A percentile compares a stretch with the other conserved stretches of the same genome.
Conservation (phyloP, 2,888 invertebrate genomes). For the Trichopoda pennipes region DNA sequence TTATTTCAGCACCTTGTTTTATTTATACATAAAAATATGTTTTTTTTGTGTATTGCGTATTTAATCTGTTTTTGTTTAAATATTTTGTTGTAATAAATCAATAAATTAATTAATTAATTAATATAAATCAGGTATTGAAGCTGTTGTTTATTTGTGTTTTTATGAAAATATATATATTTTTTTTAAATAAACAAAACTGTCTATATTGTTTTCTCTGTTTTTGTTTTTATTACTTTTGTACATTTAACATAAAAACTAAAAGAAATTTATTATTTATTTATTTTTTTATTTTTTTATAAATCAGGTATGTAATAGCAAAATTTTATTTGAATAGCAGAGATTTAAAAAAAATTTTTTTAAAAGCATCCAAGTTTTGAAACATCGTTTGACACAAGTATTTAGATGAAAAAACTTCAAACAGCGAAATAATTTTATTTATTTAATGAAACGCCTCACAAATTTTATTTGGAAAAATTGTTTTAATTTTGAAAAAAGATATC, state of each 20-base stretch:
- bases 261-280: slow-evolving; percentile 20
- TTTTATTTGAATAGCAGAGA: slow-evolving; percentile 44
- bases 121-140: slow-evolving; percentile 71
- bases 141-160: slow-evolving; percentile 55
- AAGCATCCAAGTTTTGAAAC: slow-evolving; percentile 7
- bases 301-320: slow-evolving; percentile 71
- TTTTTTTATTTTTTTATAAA: slow-evolving; percentile 65
- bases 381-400: background rate
- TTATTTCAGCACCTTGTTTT: slow-evolving; percentile 58
- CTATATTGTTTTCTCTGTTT: slow-evolving; percentile 11
- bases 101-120: slow-evolving; percentile 40
- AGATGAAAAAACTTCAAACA: background rate
- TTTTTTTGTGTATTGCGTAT: slow-evolving; percentile 15
- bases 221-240: slow-evolving; percentile 34
- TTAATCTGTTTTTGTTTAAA: slow-evolving; percentile 31
- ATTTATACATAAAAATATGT: slow-evolving; percentile 33
- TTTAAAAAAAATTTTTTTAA: slow-evolving; percentile 32
- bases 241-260: slow-evolving; percentile 46
- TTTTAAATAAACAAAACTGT: slow-evolving; percentile 42
- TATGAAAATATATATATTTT: slow-evolving; percentile 59
- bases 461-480: no score
- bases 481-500: no score
- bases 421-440: no score
- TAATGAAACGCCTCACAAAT: no score
- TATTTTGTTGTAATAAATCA: slow-evolving; percentile 44